These are phyloP conservation scores for Ptiloglossa arizonensis DNA, from an alignment of 1,140 invertebrate species.

Conservation along the genomic window DNA sequence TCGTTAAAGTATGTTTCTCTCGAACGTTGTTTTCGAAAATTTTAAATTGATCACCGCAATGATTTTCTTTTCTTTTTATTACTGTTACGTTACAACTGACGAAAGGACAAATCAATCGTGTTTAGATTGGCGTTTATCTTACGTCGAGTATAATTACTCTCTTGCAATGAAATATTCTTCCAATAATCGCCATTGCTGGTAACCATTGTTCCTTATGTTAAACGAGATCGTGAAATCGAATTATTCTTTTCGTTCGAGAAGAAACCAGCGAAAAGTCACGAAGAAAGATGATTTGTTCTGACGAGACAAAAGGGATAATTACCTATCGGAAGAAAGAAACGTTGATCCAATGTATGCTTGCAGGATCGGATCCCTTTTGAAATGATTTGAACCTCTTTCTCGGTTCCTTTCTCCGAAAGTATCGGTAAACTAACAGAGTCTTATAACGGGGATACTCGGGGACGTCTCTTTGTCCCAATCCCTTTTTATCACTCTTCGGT, in stretches of 20 bases:
- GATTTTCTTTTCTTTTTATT: no score
- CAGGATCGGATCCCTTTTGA: conserved; percentile 19
- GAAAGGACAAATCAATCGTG: no score
- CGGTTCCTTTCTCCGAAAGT: not conserved
- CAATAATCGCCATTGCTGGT: no score
- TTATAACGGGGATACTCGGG: conserved; percentile 33
- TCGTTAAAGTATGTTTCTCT: no score
- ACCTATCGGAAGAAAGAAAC: conserved; percentile 26
- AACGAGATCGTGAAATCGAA: no score
- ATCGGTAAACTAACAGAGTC: conserved; percentile 32
- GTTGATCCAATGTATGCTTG: not conserved
- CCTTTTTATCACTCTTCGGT: conserved; percentile 54
- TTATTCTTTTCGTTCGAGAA: not conserved
- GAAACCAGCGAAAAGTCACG: not conserved
- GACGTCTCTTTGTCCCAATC: conserved; percentile 39
- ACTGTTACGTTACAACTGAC: no score
- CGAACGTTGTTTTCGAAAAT: no score
- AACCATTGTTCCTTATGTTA: no score
- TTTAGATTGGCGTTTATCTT: no score
- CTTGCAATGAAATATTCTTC: no score
- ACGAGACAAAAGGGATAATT: conserved; percentile 10
- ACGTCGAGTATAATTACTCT: no score
- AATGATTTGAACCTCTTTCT: conserved; percentile 4
- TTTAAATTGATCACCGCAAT: no score
- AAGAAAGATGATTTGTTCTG: not conserved